A percentile compares a stretch with the other conserved stretches of the same genome.
Conservation (phyloP, 2,113 vertebrate genomes). For the Syrrhaptes paradoxus region DNA sequence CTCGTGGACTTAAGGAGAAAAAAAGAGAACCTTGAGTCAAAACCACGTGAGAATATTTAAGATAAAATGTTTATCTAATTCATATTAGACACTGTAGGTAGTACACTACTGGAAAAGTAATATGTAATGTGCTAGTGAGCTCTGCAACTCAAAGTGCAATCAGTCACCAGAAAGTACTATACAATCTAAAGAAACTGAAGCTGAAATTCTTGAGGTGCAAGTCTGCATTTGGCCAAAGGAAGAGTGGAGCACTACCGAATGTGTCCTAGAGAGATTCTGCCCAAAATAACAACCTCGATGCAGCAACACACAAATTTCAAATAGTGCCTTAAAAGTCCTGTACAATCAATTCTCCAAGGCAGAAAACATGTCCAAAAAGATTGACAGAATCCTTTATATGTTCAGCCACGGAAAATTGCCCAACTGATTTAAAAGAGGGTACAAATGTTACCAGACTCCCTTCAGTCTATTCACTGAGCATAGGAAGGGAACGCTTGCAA, state of each 20-base stretch:
- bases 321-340: neutral
- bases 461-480: neutral
- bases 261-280: neutral
- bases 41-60: neutral
- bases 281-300: neutral
- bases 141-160: neutral
- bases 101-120: neutral
- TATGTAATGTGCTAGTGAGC: neutral
- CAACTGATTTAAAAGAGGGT: neutral
- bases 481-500: neutral
- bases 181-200: neutral
- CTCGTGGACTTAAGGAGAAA: neutral
- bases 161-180: neutral
- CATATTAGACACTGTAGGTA: neutral
- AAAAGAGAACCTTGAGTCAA: neutral
- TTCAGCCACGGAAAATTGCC: neutral
- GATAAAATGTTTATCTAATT: neutral
- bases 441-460: neutral
- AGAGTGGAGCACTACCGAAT: neutral
- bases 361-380: neutral
- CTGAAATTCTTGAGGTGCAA: neutral
- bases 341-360: neutral
- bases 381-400: neutral
- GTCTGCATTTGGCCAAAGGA: neutral
- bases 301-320: neutral